These are phyloP conservation scores for Rhamnusium bicolor DNA, from an alignment of 2,888 invertebrate genomes.

Conservation along the genomic window DNA sequence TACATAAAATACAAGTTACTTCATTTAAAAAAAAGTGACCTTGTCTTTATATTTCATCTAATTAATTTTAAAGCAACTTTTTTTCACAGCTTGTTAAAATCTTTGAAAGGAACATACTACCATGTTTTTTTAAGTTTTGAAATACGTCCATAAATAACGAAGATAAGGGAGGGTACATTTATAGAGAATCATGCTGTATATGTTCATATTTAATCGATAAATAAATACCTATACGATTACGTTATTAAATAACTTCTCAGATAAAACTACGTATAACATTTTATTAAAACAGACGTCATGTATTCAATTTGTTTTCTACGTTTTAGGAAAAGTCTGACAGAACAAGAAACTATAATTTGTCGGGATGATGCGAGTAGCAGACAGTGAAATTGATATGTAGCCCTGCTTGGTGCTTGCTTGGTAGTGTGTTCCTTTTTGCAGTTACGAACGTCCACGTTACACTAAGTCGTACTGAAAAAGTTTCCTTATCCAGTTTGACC, in stretches of 20 bases:
- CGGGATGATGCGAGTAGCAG: slow-evolving; percentile 45
- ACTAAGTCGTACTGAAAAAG: slow-evolving; percentile 36
- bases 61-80: too few relatives aligned
- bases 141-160: too few relatives aligned
- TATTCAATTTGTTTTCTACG: slow-evolving; percentile 42
- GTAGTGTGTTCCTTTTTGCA: slow-evolving; percentile 14
- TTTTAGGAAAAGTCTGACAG: slow-evolving; percentile 37
- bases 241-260: background rate
- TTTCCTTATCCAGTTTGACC: slow-evolving; percentile 33
- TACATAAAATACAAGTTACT: too few relatives aligned
- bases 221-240: too few relatives aligned
- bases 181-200: too few relatives aligned
- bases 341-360: slow-evolving; percentile 47
- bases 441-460: slow-evolving; percentile 21
- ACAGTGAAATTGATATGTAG: slow-evolving; percentile 49
- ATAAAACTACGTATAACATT: background rate
- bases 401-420: slow-evolving; percentile 24
- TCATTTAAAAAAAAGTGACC: too few relatives aligned
- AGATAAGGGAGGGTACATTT: too few relatives aligned
- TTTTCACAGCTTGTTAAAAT: too few relatives aligned
- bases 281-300: slow-evolving; percentile 30
- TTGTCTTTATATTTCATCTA: too few relatives aligned
- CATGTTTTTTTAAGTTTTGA: too few relatives aligned
- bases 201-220: too few relatives aligned
- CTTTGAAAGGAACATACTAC: too few relatives aligned